A percentile compares a stretch with the other conserved stretches of the same genome.
Conservation (phyloP, 2,113 vertebrate species). For the Nibea albiflora region DNA sequence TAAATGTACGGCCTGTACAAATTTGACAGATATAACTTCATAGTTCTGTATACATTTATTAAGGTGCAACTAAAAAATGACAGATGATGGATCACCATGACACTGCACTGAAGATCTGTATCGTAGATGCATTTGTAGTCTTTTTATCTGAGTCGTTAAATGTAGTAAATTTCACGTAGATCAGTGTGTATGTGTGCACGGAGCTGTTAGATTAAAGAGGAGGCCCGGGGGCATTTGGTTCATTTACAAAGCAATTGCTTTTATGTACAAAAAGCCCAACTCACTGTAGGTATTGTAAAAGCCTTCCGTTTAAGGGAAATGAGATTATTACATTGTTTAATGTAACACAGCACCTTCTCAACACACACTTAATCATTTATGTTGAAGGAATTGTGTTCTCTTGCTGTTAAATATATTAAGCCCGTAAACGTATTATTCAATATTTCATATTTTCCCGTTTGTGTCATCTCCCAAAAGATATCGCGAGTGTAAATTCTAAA, state of each 20-base stretch:
- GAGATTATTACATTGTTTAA: constrained; percentile 77
- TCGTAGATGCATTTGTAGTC: background rate
- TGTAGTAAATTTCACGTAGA: constrained; percentile 43
- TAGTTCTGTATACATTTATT: background rate
- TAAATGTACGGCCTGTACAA: background rate
- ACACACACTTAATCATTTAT: constrained; percentile 70
- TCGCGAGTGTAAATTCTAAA: background rate
- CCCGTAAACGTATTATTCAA: constrained; percentile 40
- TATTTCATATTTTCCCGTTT: constrained; percentile 50
- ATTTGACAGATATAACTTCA: background rate
- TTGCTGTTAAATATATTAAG: constrained; percentile 34
- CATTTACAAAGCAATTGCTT: constrained; percentile 80
- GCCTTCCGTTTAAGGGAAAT: constrained; percentile 80
- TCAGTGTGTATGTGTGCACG: constrained; percentile 50
- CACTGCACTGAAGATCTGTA: constrained; percentile 4
- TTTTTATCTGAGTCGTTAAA: constrained; percentile 24
- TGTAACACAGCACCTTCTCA: constrained; percentile 58
- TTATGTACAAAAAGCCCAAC: constrained; percentile 80
- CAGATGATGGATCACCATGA: constrained; percentile 1
- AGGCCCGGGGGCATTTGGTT: constrained; percentile 79
- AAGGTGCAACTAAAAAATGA: background rate
- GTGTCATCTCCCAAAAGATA: constrained; percentile 28
- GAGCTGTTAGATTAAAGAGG: constrained; percentile 75
- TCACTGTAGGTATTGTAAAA: constrained; percentile 85
- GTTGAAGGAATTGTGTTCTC: constrained; percentile 49